phyloP scores from a whole-genome alignment of 92 coral and sea anemone species.

The Actinernus sp. region DNA sequence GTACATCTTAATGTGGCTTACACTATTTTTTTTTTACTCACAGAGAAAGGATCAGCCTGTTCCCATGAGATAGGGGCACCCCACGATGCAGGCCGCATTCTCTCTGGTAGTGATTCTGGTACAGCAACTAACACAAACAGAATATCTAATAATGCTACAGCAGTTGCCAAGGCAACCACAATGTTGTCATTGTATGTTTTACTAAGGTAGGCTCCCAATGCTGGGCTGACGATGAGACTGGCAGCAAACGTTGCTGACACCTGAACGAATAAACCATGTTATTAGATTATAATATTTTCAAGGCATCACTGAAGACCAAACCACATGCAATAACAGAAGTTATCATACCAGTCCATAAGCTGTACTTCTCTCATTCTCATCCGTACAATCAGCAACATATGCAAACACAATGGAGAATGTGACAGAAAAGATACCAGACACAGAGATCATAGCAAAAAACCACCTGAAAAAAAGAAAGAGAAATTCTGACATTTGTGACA shows the following conservation, averaged over 20 bases:
- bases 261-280: slow-evolving; percentile 35
- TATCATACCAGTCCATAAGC: slow-evolving; percentile 95
- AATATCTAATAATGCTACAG: slow-evolving; percentile 88
- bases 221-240: slow-evolving; percentile 96
- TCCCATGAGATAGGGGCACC: slow-evolving; percentile 99
- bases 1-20: no score
- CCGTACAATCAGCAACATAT: slow-evolving; percentile 98
- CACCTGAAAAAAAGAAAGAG: slow-evolving; percentile 76
- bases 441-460: slow-evolving; percentile 98
- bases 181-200: slow-evolving; percentile 84
- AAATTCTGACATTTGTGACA: no score
- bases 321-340: not conserved
- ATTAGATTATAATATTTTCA: not conserved
- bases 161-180: slow-evolving; percentile 96
- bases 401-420: slow-evolving; percentile 99
- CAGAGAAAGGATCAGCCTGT: slow-evolving; percentile 98
- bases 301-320: not conserved
- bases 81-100: slow-evolving; percentile 99
- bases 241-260: slow-evolving; percentile 99
- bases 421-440: slow-evolving; percentile 98
- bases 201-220: slow-evolving; percentile 90
- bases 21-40: slow-evolving; percentile 58
- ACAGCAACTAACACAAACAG: slow-evolving; percentile 89
- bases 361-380: slow-evolving; percentile 95
- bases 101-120: slow-evolving; percentile 98